Evolutionary conservation across 2,888 invertebrate genomes (phyloP), one percentile per base, ranked within the genome.

Genomic region (Ditylenchus weischeri): DNA sequence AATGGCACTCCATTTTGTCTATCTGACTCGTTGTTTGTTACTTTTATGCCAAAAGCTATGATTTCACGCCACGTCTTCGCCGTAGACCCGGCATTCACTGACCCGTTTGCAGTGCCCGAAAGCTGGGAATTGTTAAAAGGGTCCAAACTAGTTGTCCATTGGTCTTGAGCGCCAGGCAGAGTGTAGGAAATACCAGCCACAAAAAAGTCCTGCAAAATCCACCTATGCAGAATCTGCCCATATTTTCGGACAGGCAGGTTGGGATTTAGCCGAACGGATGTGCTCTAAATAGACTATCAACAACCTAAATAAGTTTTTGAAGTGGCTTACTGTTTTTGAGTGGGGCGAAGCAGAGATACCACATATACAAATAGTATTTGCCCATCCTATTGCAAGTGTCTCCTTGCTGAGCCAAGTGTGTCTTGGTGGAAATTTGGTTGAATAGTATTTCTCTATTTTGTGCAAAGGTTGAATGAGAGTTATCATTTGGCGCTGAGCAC

Each of bases 321-420:
- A 15, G 15, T 6, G 8, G 43, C 8, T 43, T 43, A 43, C 43
- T 43, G 15, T 43, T 43, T 10, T 43, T 6, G 43, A 43, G 15
- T 43, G 43, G 11, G 43, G 43, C 13, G 43, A 1, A 43, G 43
- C 11, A 43, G 13, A 13, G 2, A 43, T 43, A 13, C 13, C 43
- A 43, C 43, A 69, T 13, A 81, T 64, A 29, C 75, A 77, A 10
- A 80, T 66, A 2, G 79, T 79, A 61, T 79, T 77, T 0, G 78
- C 83, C 83, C 83, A 83, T 47, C 76, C 81, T 57, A 83, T 75
- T 4, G 76, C 77, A 57, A 83, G 67, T 5, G 72, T 74, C n/a
- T 65, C 64, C 19, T 62, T 60, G 60, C 76, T 69, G 36, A 77
- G 67, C 82, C 82, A 82, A 64, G 69, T 65, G 38, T 80, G 75